Percentiles rank a stretch among this genome's conserved stretches.
Evolutionary conservation across 2,797 vertebrate genomes (phyloP).

Genomic region (Nothura maculosa): DNA sequence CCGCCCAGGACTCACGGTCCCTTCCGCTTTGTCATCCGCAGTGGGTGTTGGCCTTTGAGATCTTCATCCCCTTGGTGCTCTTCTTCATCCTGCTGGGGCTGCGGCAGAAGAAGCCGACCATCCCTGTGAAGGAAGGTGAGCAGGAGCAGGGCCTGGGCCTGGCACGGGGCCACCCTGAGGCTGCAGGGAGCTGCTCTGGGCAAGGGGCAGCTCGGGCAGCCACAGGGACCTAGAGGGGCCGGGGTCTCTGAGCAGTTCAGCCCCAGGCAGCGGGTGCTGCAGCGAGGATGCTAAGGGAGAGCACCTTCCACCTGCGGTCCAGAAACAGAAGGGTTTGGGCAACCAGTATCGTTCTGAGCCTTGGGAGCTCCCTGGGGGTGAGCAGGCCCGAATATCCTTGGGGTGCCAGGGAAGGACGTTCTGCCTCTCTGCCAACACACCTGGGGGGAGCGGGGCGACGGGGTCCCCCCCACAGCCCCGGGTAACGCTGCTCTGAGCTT

Average conservation of each 20-base stretch:
- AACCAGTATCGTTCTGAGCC: neutral
- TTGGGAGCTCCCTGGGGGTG: rapidly evolving
- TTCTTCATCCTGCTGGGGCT: constrained; percentile 97
- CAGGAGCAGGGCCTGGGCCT: neutral
- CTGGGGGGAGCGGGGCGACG: neutral
- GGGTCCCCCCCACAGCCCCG: rapidly evolving
- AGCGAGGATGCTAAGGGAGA: neutral
- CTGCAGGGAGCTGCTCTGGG: neutral
- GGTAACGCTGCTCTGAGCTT: neutral
- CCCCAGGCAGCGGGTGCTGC: neutral
- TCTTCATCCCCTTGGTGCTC: constrained; percentile 96
- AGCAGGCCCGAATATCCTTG: neutral
- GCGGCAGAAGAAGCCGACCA: constrained; percentile 95
- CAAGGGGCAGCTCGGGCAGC: rapidly evolving
- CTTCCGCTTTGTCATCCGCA: constrained; percentile 61
- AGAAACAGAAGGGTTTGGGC: rapidly evolving
- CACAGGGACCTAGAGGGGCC: neutral
- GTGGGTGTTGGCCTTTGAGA: constrained; percentile 97
- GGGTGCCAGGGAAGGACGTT: neutral
- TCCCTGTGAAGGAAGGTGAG: constrained; percentile 97
- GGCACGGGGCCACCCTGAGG: neutral
- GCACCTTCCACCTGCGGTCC: too few relatives aligned
- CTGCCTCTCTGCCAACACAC: neutral
- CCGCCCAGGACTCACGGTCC: rapidly evolving
- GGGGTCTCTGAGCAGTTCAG: neutral